Evolutionary conservation across 2,113 vertebrate species (phyloP).

Genomic region (Corvus cornix): DNA sequence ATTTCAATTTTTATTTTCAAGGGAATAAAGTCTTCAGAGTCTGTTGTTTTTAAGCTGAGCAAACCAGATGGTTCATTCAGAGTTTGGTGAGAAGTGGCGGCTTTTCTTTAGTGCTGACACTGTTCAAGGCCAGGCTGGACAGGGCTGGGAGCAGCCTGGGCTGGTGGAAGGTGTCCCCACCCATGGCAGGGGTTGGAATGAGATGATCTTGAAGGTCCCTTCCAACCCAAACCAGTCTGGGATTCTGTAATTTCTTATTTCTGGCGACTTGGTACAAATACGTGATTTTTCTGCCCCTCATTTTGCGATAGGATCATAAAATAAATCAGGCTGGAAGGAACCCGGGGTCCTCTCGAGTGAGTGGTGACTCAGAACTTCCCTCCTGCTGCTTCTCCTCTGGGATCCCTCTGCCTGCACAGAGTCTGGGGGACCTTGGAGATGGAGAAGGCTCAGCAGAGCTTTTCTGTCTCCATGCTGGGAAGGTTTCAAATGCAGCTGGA

Average conservation of each 20-base stretch:
- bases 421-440: neutral
- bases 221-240: neutral
- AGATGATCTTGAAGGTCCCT: neutral
- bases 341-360: rapidly evolving
- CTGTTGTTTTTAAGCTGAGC: neutral
- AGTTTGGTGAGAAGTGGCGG: neutral
- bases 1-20: neutral
- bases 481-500: neutral
- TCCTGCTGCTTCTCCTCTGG: neutral
- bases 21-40: neutral
- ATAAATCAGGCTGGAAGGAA: neutral
- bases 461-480: neutral
- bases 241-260: neutral
- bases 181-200: neutral
- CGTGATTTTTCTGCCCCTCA: neutral
- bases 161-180: neutral
- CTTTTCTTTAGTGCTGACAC: neutral
- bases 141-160: neutral
- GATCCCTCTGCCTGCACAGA: neutral
- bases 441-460: neutral
- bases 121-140: neutral
- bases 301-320: neutral
- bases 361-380: neutral
- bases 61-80: neutral
- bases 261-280: neutral